Percentiles rank a stretch among this genome's conserved stretches.
These are phyloP conservation scores for Noctua comes DNA, from an alignment of 2,888 invertebrate species.

Conservation along the genomic window DNA sequence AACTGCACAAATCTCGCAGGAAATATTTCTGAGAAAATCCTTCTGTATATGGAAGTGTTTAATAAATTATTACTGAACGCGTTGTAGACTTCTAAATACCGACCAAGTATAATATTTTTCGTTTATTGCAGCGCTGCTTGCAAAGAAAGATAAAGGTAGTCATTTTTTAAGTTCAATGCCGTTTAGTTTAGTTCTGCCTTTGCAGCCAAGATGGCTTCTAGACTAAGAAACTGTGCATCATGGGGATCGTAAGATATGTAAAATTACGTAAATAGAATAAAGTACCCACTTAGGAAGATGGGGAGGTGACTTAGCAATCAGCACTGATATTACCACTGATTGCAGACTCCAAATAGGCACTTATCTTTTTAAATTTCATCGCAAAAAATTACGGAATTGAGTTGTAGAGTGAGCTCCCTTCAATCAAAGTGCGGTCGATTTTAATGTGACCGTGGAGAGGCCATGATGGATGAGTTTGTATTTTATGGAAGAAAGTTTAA, in stretches of 20 bases:
- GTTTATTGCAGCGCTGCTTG: conserved; percentile 21
- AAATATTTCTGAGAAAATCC: conserved; percentile 40
- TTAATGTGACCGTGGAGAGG: background rate
- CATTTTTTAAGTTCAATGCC: background rate
- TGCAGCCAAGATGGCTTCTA: background rate
- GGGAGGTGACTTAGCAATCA: conserved; percentile 11
- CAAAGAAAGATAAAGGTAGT: conserved; percentile 4
- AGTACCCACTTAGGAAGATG: background rate
- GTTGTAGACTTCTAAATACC: conserved; percentile 9
- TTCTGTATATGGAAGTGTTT: conserved; percentile 13
- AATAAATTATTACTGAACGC: conserved; percentile 34
- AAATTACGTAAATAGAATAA: background rate
- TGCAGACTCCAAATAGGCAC: conserved; percentile 32
- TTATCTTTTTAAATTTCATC: conserved; percentile 40
- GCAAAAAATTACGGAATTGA: conserved; percentile 21
- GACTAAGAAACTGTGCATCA: background rate
- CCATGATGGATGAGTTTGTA: conserved; percentile 16
- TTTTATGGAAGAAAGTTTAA: conserved; percentile 7
- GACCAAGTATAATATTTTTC: conserved; percentile 17
- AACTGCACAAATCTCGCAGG: conserved; percentile 23
- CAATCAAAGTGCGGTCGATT: conserved; percentile 20
- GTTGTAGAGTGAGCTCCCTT: conserved; percentile 18
- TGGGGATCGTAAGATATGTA: background rate
- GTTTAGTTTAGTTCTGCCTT: background rate
- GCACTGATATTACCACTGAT: conserved; percentile 8